These are phyloP conservation scores for Heliopora coerulea DNA, from an alignment of 92 coral and sea anemone genomes.

Conservation along the genomic window DNA sequence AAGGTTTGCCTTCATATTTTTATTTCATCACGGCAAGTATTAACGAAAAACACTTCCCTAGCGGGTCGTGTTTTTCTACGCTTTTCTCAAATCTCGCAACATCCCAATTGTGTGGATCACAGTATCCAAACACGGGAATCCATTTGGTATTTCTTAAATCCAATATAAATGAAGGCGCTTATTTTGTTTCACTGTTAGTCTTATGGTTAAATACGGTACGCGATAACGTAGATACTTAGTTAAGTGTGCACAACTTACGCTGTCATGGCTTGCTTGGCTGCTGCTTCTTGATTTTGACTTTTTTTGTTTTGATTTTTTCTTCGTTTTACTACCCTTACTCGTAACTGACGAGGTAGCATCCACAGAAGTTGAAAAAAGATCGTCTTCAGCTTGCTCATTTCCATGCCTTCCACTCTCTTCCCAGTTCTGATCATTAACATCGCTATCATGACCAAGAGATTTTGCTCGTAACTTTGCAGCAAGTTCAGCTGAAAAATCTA, in stretches of 20 bases:
- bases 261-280: constrained; percentile 57
- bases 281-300: constrained; percentile 64
- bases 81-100: too few relatives aligned
- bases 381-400: constrained; percentile 16
- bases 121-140: too few relatives aligned
- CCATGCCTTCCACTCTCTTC: constrained; percentile 27
- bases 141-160: too few relatives aligned
- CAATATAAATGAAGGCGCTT: too few relatives aligned
- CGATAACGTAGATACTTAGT: too few relatives aligned
- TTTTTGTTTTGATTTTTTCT: constrained; percentile 53
- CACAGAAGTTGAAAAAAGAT: constrained; percentile 30
- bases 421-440: constrained; percentile 20
- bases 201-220: too few relatives aligned
- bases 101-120: too few relatives aligned
- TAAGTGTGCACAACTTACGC: constrained; percentile 40
- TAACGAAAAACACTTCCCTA: too few relatives aligned
- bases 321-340: constrained; percentile 40
- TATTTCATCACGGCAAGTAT: too few relatives aligned
- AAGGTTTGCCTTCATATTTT: too few relatives aligned
- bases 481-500: constrained; percentile 90
- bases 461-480: constrained; percentile 51
- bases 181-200: too few relatives aligned
- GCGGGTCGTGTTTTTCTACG: too few relatives aligned
- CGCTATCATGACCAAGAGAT: constrained; percentile 14
- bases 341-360: constrained; percentile 26